These are phyloP conservation scores for Rhopalosiphum maidis DNA, from an alignment of 1,140 invertebrate genomes.

Conservation along the genomic window DNA sequence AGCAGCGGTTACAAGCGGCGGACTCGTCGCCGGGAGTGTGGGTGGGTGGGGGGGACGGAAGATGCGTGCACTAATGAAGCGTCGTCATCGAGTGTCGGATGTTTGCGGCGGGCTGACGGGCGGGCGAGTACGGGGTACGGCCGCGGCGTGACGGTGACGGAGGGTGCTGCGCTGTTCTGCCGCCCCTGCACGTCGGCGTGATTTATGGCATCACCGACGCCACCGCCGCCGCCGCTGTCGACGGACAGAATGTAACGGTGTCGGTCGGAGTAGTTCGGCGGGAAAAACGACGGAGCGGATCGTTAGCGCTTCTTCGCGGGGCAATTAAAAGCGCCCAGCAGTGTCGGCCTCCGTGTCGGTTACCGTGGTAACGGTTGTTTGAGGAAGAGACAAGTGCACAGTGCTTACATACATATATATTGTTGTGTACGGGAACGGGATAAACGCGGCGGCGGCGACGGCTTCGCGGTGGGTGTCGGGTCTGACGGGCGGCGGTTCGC, in stretches of 20 bases:
- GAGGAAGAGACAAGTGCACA: slow-evolving; percentile 43
- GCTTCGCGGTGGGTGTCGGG: not conserved
- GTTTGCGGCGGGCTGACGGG: slow-evolving; percentile 1
- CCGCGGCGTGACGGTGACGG: not conserved
- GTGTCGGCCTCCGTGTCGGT: slow-evolving; percentile 20
- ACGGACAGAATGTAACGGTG: not conserved
- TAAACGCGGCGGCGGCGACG: not conserved
- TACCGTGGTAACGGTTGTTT: slow-evolving; percentile 50
- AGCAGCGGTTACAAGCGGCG: slow-evolving; percentile 35
- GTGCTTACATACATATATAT: not conserved
- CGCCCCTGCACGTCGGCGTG: slow-evolving; percentile 32
- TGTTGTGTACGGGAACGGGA: not conserved
- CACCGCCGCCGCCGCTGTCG: not conserved
- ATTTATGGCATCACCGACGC: slow-evolving; percentile 46
- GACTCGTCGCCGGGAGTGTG: not conserved
- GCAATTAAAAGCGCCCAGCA: slow-evolving; percentile 55
- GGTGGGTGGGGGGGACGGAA: not conserved
- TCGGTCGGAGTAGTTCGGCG: slow-evolving; percentile 4
- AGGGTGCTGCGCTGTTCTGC: not conserved
- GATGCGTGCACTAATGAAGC: slow-evolving; percentile 52
- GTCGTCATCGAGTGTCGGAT: slow-evolving; percentile 57
- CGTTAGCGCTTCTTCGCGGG: slow-evolving; percentile 57
- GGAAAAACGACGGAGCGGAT: slow-evolving; percentile 55
- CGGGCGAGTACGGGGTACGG: not conserved
- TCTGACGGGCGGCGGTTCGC: not conserved